phyloP scores from a whole-genome alignment of 2,888 invertebrate genomes.

The Alsophila aescularia region DNA sequence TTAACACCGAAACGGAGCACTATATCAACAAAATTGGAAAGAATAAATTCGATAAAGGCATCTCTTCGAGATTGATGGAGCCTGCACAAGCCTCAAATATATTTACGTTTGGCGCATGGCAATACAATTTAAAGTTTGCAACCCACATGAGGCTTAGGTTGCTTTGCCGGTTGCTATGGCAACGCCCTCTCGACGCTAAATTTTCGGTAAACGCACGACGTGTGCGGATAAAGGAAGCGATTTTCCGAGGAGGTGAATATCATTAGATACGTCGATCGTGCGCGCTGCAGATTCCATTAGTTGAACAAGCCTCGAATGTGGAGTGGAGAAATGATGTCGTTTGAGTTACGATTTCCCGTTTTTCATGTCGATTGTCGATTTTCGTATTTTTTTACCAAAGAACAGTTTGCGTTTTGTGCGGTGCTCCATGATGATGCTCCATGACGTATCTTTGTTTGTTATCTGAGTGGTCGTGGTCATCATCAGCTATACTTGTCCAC shows the following conservation, averaged over 20 bases:
- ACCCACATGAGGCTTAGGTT: constrained; percentile 74
- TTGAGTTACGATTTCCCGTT: constrained; percentile 9
- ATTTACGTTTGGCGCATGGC: constrained; percentile 69
- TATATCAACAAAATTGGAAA: constrained; percentile 20
- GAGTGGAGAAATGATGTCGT: constrained; percentile 29
- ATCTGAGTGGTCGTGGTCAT: too few relatives aligned
- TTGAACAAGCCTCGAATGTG: constrained; percentile 43
- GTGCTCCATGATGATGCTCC: too few relatives aligned
- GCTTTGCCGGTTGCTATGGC: constrained; percentile 70
- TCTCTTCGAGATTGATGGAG: constrained; percentile 38
- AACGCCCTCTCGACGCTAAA: constrained; percentile 76
- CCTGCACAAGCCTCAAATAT: constrained; percentile 54
- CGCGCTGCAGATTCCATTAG: constrained; percentile 60
- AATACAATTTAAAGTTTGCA: constrained; percentile 83
- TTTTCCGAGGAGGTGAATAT: constrained; percentile 82
- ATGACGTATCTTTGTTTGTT: too few relatives aligned
- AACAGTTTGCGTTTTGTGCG: too few relatives aligned
- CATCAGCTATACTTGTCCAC: too few relatives aligned
- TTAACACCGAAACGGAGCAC: background rate
- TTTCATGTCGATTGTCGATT: background rate
- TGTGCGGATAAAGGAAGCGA: constrained; percentile 77
- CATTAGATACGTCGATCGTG: constrained; percentile 69
- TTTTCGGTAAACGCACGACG: constrained; percentile 75
- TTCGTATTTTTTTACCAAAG: background rate
- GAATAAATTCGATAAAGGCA: constrained; percentile 37